These are phyloP conservation scores for Haliaeetus leucogaster DNA, from an alignment of 2,113 vertebrate species.

Conservation along the genomic window DNA sequence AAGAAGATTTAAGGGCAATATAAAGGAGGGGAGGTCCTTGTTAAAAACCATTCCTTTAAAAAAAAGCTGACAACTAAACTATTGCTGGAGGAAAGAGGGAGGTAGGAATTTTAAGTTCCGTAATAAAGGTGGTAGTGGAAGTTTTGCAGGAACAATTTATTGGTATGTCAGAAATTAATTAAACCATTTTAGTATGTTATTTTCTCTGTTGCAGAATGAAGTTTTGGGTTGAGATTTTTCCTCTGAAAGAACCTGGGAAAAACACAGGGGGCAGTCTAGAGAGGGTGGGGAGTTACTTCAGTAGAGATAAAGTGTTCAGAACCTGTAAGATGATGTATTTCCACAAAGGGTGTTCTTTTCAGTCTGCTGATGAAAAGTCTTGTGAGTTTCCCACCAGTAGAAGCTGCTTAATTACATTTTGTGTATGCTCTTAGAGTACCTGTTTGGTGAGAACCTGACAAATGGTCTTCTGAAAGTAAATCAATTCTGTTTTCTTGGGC, in stretches of 20 bases:
- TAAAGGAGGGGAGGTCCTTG: neutral
- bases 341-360: slow-evolving; percentile 17
- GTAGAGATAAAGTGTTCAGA: neutral
- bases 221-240: neutral
- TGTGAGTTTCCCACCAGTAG: slow-evolving; percentile 63
- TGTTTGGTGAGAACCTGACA: slow-evolving; percentile 74
- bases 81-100: neutral
- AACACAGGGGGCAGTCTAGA: neutral
- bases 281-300: neutral
- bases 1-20: neutral
- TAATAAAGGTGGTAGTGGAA: neutral
- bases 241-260: neutral
- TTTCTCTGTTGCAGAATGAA: neutral
- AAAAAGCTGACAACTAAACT: neutral
- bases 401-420: slow-evolving; percentile 52
- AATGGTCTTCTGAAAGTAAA: slow-evolving; percentile 67
- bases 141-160: neutral
- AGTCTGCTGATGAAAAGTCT: slow-evolving; percentile 45
- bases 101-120: neutral
- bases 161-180: neutral
- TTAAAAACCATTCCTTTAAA: neutral
- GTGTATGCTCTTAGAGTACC: slow-evolving; percentile 58
- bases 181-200: neutral
- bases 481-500: slow-evolving; percentile 65
- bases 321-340: slow-evolving; percentile 36